Evolutionary conservation across 2,888 invertebrate species (phyloP).

Genomic region (Yponomeuta plumbellus): DNA sequence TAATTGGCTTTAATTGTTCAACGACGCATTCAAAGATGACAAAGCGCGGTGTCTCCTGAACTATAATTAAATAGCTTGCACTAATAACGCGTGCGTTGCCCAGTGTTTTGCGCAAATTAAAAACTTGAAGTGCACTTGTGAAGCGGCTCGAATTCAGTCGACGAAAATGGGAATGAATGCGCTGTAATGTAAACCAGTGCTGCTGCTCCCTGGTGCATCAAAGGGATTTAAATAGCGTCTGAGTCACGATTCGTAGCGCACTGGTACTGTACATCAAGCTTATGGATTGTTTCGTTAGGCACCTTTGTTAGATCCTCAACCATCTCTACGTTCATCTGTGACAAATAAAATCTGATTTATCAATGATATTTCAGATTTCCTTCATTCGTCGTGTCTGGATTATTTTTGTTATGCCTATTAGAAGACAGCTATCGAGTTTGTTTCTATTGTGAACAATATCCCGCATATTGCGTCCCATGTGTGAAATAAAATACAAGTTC

Average conservation of each 20-base stretch:
- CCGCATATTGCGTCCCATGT: background rate
- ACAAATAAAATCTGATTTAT: background rate
- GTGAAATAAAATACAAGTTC: constrained; percentile 6
- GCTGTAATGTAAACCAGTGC: constrained; percentile 24
- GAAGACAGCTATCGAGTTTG: background rate
- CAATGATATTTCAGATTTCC: background rate
- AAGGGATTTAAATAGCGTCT: constrained; percentile 54
- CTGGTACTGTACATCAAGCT: constrained; percentile 3
- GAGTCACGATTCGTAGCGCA: constrained; percentile 46
- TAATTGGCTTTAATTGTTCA: constrained; percentile 62
- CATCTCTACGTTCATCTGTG: background rate
- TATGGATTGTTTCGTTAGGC: constrained; percentile 9
- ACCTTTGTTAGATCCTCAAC: background rate
- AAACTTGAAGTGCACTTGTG: background rate
- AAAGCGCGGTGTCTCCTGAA: constrained; percentile 19
- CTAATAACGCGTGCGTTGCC: background rate
- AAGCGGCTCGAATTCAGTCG: background rate
- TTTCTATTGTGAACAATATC: constrained; percentile 5
- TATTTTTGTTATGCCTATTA: background rate
- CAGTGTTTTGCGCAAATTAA: background rate
- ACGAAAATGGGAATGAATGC: constrained; percentile 1
- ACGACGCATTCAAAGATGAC: constrained; percentile 23
- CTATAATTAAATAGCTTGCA: constrained; percentile 2
- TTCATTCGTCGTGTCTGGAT: background rate
- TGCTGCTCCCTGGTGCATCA: constrained; percentile 47